These are phyloP conservation scores for Esox lucius DNA, from an alignment of 2,797 vertebrate species.

Conservation along the genomic window DNA sequence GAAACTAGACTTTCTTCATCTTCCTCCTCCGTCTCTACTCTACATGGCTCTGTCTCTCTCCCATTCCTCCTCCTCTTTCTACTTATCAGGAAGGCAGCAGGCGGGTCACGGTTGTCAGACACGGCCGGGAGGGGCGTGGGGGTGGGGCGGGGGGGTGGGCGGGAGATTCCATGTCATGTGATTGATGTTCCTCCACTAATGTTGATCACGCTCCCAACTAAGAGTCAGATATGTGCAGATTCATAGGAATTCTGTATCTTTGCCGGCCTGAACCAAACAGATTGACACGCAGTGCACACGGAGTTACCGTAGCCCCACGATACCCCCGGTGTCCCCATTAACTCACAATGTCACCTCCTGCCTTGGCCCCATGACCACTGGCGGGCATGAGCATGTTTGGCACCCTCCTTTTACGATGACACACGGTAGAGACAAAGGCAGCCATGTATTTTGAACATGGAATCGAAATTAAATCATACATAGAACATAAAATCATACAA, in stretches of 20 bases:
- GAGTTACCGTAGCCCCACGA: background rate
- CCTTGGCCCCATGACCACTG: background rate
- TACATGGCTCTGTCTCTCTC: background rate
- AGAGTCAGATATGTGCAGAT: background rate
- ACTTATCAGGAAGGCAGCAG: background rate
- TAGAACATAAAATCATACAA: too few species aligned
- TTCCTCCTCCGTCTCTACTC: background rate
- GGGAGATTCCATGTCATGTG: background rate
- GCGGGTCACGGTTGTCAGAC: background rate
- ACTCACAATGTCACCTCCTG: background rate
- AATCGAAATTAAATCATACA: too few species aligned
- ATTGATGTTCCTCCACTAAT: background rate
- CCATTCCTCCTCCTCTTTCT: background rate
- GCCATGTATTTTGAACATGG: too few species aligned
- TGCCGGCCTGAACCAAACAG: background rate
- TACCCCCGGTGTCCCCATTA: background rate
- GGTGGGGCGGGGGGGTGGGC: too few species aligned
- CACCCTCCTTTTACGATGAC: too few species aligned
- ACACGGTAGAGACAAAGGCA: too few species aligned
- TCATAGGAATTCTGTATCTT: slow-evolving; percentile 4
- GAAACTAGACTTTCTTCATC: background rate
- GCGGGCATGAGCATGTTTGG: too few species aligned
- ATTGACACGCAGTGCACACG: background rate
- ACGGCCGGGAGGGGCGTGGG: background rate
- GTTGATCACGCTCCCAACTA: background rate